Evolutionary conservation across 2,888 invertebrate species (phyloP).

Genomic region (Synergus umbraculus): DNA sequence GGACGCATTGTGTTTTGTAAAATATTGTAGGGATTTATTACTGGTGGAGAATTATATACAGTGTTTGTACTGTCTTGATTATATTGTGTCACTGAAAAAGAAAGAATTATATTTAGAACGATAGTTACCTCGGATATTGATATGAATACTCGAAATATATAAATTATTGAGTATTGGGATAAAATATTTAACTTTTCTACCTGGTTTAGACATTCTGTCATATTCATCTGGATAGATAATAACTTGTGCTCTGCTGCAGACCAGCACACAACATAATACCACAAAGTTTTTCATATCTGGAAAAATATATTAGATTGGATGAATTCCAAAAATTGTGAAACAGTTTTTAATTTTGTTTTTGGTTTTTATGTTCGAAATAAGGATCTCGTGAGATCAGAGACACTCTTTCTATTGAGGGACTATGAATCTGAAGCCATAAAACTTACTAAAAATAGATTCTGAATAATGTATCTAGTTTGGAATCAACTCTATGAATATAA

Average conservation of each 20-base stretch:
- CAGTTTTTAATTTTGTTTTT: too few relatives aligned
- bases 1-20: slow-evolving; percentile 7
- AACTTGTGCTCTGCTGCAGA: slow-evolving; percentile 5
- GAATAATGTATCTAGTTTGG: too few relatives aligned
- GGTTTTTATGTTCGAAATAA: too few relatives aligned
- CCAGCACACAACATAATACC: slow-evolving; percentile 20
- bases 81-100: neutral
- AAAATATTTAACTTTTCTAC: slow-evolving; percentile 18
- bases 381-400: too few relatives aligned
- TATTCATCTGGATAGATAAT: slow-evolving; percentile 43
- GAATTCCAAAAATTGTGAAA: neutral
- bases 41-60: neutral
- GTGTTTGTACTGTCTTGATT: neutral
- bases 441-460: too few relatives aligned
- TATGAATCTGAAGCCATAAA: too few relatives aligned
- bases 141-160: neutral
- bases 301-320: neutral
- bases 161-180: neutral
- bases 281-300: slow-evolving; percentile 24
- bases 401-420: too few relatives aligned
- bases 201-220: slow-evolving; percentile 42
- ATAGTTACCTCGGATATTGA: neutral
- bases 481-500: neutral
- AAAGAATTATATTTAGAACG: neutral
- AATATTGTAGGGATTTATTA: neutral